Evolutionary conservation across 2,888 invertebrate genomes (phyloP).

Genomic region (Amblyteles armatorius): DNA sequence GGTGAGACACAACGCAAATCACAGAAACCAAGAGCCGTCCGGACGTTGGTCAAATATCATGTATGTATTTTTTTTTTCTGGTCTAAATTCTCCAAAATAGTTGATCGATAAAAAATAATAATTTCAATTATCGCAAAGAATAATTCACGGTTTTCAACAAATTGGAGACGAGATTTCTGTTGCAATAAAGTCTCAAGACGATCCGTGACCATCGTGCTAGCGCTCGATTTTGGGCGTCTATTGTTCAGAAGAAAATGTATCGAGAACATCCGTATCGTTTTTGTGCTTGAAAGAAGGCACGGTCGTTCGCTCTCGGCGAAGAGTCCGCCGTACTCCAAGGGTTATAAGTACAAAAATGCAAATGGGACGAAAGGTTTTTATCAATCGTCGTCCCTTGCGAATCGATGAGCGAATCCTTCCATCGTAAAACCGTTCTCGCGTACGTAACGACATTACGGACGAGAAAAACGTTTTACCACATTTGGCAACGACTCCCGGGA

Average conservation of each 20-base stretch:
- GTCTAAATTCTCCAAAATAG: too few species aligned
- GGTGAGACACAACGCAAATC: conserved; percentile 27
- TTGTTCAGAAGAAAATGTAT: too few species aligned
- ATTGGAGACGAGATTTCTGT: too few species aligned
- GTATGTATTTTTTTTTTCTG: neutral
- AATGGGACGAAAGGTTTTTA: neutral
- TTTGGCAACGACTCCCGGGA: conserved; percentile 31
- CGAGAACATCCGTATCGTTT: too few species aligned
- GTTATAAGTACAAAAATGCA: neutral
- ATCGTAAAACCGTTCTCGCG: neutral
- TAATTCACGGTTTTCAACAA: neutral
- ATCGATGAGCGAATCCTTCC: neutral
- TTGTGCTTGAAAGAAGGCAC: too few species aligned
- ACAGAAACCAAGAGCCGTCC: conserved; percentile 14
- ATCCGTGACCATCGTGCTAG: too few species aligned
- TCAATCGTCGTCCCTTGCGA: neutral
- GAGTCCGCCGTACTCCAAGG: too few species aligned
- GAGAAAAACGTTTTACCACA: conserved; percentile 32
- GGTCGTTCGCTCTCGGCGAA: too few species aligned
- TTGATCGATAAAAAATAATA: neutral
- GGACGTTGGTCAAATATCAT: conserved; percentile 13
- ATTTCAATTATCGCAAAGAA: neutral
- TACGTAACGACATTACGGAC: conserved; percentile 19
- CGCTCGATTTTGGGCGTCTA: too few species aligned
- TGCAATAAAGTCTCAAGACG: too few species aligned